Conservation (phyloP, 2,797 vertebrate genomes). For the Rhinophrynus dorsalis region DNA sequence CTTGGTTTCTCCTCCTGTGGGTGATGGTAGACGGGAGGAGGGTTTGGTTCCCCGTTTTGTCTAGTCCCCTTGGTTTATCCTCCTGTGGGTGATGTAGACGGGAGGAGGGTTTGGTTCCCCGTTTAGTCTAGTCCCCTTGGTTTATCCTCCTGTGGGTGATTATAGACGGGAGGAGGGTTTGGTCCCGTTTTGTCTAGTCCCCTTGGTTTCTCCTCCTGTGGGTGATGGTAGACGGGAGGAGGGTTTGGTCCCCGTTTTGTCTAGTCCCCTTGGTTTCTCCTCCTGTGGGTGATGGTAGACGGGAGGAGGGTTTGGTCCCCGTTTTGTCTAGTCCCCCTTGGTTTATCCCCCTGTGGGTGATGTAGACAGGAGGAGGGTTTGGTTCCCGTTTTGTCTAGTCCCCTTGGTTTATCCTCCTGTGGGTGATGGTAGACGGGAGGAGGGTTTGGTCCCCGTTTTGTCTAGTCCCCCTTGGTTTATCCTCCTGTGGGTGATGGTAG, state of each 20-base stretch:
- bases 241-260: background rate
- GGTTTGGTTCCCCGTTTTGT: background rate
- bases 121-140: background rate
- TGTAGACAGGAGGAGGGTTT: no score
- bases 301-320: background rate
- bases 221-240: no score
- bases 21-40: no score
- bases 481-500: no score
- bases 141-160: background rate
- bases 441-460: background rate
- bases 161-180: no score
- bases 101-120: background rate
- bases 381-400: background rate
- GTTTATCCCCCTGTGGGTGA: background rate
- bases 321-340: slow-evolving; percentile 1
- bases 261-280: background rate
- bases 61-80: background rate
- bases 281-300: no score
- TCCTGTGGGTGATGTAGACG: no score
- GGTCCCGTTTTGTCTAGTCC: background rate
- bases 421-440: no score
- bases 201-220: background rate
- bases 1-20: background rate
- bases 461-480: background rate
- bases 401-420: background rate